Conservation (phyloP, 2,113 vertebrate species). For the Cyprinodon brontotheroides region DNA sequence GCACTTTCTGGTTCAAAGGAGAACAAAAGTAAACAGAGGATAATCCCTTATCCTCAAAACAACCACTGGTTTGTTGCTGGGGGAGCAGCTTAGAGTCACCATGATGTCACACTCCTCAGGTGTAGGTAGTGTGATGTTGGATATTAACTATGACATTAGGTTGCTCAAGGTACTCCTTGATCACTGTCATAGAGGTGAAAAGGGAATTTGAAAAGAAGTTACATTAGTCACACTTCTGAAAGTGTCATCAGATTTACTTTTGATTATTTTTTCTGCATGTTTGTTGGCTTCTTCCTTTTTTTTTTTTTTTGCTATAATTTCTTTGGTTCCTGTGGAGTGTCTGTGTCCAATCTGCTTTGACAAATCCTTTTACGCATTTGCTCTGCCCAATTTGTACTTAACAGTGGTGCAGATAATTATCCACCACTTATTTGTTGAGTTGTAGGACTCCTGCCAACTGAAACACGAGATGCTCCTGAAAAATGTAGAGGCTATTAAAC, state of each 20-base stretch:
- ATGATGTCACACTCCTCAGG: constrained; percentile 69
- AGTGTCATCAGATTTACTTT: constrained; percentile 31
- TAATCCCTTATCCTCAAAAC: constrained; percentile 73
- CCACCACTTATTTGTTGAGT: constrained; percentile 57
- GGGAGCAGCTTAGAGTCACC: constrained; percentile 68
- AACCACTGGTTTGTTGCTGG: constrained; percentile 56
- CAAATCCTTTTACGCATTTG: constrained; percentile 61
- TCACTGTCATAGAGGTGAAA: constrained; percentile 53
- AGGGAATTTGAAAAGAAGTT: constrained; percentile 45
- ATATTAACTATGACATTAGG: constrained; percentile 72
- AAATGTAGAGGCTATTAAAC: constrained; percentile 81
- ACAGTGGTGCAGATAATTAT: constrained; percentile 77
- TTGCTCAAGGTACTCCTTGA: constrained; percentile 46
- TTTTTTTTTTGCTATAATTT: background rate
- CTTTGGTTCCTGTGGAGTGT: constrained; percentile 21
- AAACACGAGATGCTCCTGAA: constrained; percentile 75
- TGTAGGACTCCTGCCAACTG: constrained; percentile 74
- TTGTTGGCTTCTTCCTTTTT: too few relatives aligned
- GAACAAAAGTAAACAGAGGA: constrained; percentile 57
- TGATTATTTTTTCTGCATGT: constrained; percentile 5
- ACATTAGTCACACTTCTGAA: constrained; percentile 28
- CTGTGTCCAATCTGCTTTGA: constrained; percentile 61
- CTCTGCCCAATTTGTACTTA: constrained; percentile 80
- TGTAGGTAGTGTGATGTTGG: constrained; percentile 65
- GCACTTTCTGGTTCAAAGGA: constrained; percentile 74